Conservation (phyloP, 2,888 invertebrate species). For the Hemaris fuciformis region DNA sequence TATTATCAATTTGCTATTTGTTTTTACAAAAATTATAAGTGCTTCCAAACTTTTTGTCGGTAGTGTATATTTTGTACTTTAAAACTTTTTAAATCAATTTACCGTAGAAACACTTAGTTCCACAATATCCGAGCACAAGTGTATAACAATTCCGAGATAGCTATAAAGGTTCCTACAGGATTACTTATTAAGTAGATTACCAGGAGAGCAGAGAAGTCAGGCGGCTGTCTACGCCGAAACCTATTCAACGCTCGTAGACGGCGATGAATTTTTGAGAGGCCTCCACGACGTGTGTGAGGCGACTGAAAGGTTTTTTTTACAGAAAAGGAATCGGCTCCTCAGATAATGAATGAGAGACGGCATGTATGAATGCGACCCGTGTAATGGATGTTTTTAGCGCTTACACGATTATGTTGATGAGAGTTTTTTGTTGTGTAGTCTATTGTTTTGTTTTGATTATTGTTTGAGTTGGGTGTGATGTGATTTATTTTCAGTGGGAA, state of each 20-base stretch:
- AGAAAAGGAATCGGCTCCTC: conserved; percentile 64
- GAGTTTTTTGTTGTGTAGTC: background rate
- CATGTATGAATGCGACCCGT: background rate
- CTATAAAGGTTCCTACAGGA: conserved; percentile 36
- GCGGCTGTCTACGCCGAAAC: conserved; percentile 51
- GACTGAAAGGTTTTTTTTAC: conserved; percentile 64
- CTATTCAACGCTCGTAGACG: conserved; percentile 71
- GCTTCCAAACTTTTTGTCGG: too few species aligned
- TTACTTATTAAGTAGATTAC: conserved; percentile 77
- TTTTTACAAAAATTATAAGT: too few species aligned
- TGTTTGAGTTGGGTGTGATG: too few species aligned
- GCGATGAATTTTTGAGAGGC: conserved; percentile 80
- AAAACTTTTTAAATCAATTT: background rate
- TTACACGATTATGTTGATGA: background rate
- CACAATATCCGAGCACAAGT: conserved; percentile 13
- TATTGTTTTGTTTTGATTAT: too few species aligned
- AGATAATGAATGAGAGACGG: conserved; percentile 57
- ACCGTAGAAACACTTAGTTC: background rate
- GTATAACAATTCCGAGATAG: conserved; percentile 18
- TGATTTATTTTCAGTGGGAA: too few species aligned
- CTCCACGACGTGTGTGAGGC: conserved; percentile 65
- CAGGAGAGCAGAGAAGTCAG: conserved; percentile 44
- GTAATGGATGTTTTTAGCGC: conserved; percentile 8
- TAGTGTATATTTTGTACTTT: too few species aligned
- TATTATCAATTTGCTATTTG: too few species aligned